A percentile compares a stretch with the other conserved stretches of the same genome.
These are phyloP conservation scores for Eira barbara DNA, from an alignment of 2,113 vertebrate genomes.

Conservation along the genomic window DNA sequence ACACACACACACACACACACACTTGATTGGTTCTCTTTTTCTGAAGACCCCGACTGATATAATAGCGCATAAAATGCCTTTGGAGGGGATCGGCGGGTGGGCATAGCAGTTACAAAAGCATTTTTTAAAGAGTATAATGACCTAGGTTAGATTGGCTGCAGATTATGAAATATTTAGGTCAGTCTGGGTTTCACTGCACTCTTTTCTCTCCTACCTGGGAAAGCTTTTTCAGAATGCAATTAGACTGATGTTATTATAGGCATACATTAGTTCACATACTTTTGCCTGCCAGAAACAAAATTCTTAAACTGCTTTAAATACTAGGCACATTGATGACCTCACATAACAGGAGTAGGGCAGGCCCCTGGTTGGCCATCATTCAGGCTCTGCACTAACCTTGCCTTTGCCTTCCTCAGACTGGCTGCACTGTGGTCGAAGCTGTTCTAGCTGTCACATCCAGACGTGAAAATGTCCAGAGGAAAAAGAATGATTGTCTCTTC, in stretches of 20 bases:
- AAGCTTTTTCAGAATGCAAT: background rate
- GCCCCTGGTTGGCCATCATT: accelerated
- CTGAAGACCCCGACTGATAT: background rate
- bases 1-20: too few relatives aligned
- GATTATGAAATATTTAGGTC: background rate
- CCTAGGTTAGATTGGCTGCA: background rate
- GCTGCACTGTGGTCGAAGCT: background rate
- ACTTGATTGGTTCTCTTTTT: background rate
- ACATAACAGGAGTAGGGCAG: background rate
- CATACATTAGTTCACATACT: background rate
- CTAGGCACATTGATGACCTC: background rate
- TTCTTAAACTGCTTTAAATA: background rate
- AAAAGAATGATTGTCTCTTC: background rate
- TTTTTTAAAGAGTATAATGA: background rate
- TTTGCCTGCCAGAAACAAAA: background rate
- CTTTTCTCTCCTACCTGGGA: background rate
- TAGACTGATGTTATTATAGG: background rate
- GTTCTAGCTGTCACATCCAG: background rate
- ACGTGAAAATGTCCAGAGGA: background rate
- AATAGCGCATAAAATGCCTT: background rate
- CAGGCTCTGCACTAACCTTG: background rate
- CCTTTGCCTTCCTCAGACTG: background rate
- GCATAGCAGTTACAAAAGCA: background rate
- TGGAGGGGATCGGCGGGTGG: background rate
- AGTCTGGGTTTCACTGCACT: background rate